Base-by-base conservation (phyloP, 1,140 invertebrate genomes). In the Sitodiplosis mosellana region DNA sequence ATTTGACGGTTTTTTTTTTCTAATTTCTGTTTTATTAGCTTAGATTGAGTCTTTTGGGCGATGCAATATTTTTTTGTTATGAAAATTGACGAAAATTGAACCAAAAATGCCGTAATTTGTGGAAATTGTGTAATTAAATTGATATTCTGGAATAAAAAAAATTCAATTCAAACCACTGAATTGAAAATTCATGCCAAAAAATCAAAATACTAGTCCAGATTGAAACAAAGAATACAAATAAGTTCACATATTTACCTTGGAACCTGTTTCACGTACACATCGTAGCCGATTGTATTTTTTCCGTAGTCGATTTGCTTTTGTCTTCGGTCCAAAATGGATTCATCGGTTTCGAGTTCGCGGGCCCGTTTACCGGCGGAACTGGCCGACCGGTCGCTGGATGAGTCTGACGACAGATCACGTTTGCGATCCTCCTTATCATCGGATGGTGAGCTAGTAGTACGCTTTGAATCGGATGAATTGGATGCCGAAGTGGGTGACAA, bases 221-320 rank as follows among this genome's bases (percentile, higher is more conserved):
- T 7, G 40, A 43, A 43, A 19, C 15, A 21, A 43, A 43, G 10
- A 27, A 10, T 27, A 10, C 27, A 27, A 27, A n/a, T n/a, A n/a
- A n/a, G n/a, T n/a, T n/a, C n/a, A n/a, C n/a, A n/a, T 10, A 66
- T 71, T 71, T 75, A 86, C 83, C 74, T 80, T 46, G 85, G 83
- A 37, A 93, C 71, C 51, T 69, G 52, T 56, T 75, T 66, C 1
- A 72, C 59, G 54, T 92, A 95, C 63, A 77, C 77, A 46, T 84
- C 76, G 66, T 95, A 95, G 36, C 84, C 87, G 50, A 80, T 64
- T 11, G 89, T 94, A 59, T 91, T 92, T 70, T 93, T 94, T 18
- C 91, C 91, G 70, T 88, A 93, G 61, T 93, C 87, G 61, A 95
- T 89, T 66, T 92, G 86, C 65, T 93, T 94, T 59, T 92, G 86